phyloP scores from a whole-genome alignment of 2,113 vertebrate species.

The Triplophysa siluroides region DNA sequence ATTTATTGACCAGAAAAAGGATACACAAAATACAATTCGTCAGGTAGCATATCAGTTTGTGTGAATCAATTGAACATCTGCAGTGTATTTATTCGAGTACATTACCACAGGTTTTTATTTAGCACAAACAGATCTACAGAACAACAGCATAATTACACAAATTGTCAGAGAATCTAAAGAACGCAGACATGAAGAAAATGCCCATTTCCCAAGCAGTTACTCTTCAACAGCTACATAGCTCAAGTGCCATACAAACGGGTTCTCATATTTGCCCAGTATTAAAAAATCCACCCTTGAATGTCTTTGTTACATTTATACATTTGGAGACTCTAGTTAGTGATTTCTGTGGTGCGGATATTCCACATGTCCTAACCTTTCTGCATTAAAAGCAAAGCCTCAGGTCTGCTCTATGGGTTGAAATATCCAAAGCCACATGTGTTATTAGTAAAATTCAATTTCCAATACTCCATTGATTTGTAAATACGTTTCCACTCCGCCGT shows the following conservation, averaged over 20 bases:
- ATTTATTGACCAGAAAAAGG: too few species aligned
- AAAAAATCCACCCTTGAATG: too few species aligned
- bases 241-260: too few species aligned
- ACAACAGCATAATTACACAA: neutral
- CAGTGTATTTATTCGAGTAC: too few species aligned
- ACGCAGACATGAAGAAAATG: neutral
- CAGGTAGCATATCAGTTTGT: too few species aligned
- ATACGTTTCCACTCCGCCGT: neutral
- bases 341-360: neutral
- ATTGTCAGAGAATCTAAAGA: neutral
- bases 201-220: too few species aligned
- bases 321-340: neutral
- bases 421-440: constrained; percentile 1
- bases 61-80: too few species aligned
- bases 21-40: too few species aligned
- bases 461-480: neutral
- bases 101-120: too few species aligned
- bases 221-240: too few species aligned
- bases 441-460: constrained; percentile 7
- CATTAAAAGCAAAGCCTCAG: neutral
- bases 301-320: too few species aligned
- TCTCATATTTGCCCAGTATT: too few species aligned
- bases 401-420: constrained; percentile 10
- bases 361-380: neutral
- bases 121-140: neutral